Evolutionary conservation across 2,797 vertebrate species (phyloP).

Genomic region (Sebastes minor): DNA sequence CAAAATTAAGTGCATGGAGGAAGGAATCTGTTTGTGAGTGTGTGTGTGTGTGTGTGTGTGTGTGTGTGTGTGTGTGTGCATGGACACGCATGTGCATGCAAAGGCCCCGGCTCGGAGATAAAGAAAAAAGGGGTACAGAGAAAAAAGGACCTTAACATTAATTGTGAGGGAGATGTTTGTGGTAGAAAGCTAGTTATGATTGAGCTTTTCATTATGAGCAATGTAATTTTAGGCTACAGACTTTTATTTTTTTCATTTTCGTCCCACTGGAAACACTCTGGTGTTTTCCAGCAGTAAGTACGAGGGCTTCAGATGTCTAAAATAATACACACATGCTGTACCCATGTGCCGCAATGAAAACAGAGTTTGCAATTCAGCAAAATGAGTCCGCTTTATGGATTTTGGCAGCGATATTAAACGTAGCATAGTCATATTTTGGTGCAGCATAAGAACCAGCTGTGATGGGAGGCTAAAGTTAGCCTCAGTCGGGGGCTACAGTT

Average conservation of each 20-base stretch:
- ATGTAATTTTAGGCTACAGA: slow-evolving; percentile 50
- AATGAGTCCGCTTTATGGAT: slow-evolving; percentile 62
- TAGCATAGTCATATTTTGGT: slow-evolving; percentile 42
- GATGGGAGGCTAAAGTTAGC: slow-evolving; percentile 57
- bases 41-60: slow-evolving; percentile 1
- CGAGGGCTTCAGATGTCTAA: slow-evolving; percentile 45
- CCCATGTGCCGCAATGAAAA: slow-evolving; percentile 72
- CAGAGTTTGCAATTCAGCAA: slow-evolving; percentile 67
- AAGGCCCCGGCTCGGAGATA: neutral
- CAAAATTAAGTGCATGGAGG: neutral
- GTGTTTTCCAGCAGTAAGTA: slow-evolving; percentile 60
- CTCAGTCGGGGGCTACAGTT: slow-evolving; percentile 19
- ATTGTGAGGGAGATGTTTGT: slow-evolving; percentile 42
- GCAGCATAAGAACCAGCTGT: slow-evolving; percentile 56
- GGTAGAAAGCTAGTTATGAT: slow-evolving; percentile 42
- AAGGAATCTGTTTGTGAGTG: neutral
- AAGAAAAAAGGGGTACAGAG: neutral
- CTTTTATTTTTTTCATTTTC: neutral
- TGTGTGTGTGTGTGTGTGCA: slow-evolving; percentile 1
- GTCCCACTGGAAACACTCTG: slow-evolving; percentile 57
- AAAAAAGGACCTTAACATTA: slow-evolving; percentile 3
- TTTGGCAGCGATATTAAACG: slow-evolving; percentile 55
- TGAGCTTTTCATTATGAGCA: slow-evolving; percentile 55
- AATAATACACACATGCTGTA: slow-evolving; percentile 55
- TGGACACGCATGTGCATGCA: slow-evolving; percentile 13